These are phyloP conservation scores for Geophilus truncorum DNA, from an alignment of 2,888 invertebrate species.

Conservation along the genomic window DNA sequence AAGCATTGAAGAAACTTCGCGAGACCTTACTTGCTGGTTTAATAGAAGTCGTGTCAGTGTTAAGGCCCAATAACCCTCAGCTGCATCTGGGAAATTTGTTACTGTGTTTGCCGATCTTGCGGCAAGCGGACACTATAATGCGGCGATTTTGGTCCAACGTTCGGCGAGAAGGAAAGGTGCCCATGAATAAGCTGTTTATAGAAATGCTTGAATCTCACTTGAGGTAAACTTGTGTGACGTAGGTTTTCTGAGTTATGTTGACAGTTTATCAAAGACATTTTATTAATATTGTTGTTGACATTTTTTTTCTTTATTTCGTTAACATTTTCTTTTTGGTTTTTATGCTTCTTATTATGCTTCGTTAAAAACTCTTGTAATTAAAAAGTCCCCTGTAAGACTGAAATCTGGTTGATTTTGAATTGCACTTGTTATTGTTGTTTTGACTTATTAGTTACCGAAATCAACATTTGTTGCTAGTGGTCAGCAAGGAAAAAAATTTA, in stretches of 20 bases:
- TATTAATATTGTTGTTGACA: neutral
- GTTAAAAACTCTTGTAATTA: too few relatives aligned
- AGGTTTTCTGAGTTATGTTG: neutral
- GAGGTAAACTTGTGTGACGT: constrained; percentile 40
- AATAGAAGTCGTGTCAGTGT: constrained; percentile 74
- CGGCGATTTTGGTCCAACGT: constrained; percentile 85
- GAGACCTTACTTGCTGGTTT: constrained; percentile 81
- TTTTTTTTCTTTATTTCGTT: neutral
- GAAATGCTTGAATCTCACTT: constrained; percentile 85
- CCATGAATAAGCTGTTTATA: constrained; percentile 93
- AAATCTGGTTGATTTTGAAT: neutral
- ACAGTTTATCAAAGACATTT: neutral
- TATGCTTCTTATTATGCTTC: neutral
- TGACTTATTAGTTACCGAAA: neutral
- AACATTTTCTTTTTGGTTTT: neutral
- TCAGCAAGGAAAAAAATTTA: neutral
- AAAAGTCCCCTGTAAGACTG: too few relatives aligned
- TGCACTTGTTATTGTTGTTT: neutral
- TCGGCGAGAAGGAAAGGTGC: constrained; percentile 79
- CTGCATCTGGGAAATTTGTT: constrained; percentile 70
- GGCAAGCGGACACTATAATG: constrained; percentile 83
- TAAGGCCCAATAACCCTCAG: constrained; percentile 18
- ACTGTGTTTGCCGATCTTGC: constrained; percentile 77
- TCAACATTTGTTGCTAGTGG: neutral
- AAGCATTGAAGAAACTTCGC: constrained; percentile 76